A percentile compares a stretch with the other conserved stretches of the same genome.
phyloP scores from a whole-genome alignment of 2,113 vertebrate genomes.

The Brachirus orientalis region DNA sequence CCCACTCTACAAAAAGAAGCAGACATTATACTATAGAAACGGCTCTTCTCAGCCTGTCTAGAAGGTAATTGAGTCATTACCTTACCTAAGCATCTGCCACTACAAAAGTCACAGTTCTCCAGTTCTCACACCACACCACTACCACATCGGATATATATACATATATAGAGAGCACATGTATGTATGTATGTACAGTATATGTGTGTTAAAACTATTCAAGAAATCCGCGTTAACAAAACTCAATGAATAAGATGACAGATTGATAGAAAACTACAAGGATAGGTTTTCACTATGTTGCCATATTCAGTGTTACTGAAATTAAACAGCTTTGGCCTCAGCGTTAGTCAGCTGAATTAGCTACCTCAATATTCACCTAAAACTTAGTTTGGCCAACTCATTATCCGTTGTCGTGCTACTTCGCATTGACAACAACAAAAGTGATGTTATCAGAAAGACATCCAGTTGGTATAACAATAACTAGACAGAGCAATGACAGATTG shows the following conservation, averaged over 20 bases:
- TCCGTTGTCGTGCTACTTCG: conserved; percentile 21
- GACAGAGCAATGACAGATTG: background rate
- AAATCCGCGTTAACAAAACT: conserved; percentile 8
- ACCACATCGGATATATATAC: background rate
- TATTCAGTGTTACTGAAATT: background rate
- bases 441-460: conserved; percentile 15
- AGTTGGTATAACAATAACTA: background rate
- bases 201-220: background rate
- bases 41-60: background rate
- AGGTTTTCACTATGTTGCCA: background rate
- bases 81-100: background rate
- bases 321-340: background rate
- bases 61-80: background rate
- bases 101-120: background rate
- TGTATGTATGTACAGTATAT: too few relatives aligned
- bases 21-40: conserved; percentile 24
- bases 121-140: background rate
- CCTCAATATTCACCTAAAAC: conserved; percentile 56
- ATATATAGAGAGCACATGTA: too few relatives aligned
- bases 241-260: background rate
- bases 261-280: background rate
- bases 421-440: conserved; percentile 17
- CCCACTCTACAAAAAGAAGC: conserved; percentile 52
- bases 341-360: conserved; percentile 7
- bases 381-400: conserved; percentile 62